Percentiles rank a stretch among this genome's conserved stretches.
phyloP scores from a whole-genome alignment of 1,140 invertebrate species.

The Anoplolepis gracilipes region DNA sequence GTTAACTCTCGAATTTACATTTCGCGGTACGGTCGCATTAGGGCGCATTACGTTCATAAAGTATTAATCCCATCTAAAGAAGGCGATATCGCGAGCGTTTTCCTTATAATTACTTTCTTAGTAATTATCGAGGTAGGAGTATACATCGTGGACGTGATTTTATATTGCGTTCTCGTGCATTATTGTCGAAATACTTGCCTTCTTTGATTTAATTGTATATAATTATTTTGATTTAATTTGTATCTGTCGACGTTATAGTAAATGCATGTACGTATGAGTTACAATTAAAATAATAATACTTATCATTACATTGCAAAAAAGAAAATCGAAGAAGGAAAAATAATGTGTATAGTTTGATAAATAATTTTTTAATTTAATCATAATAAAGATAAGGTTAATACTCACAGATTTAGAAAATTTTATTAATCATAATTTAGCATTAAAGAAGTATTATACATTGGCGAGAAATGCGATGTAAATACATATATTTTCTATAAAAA shows the following conservation, averaged over 20 bases:
- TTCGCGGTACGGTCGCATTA: conserved; percentile 32
- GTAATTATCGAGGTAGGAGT: conserved; percentile 3
- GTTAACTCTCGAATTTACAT: conserved; percentile 56
- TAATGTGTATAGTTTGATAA: background rate
- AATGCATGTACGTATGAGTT: background rate
- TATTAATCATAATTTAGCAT: background rate
- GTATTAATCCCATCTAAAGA: conserved; percentile 40
- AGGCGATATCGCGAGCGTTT: conserved; percentile 27
- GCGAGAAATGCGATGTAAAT: background rate
- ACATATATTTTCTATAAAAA: background rate
- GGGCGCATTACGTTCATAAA: conserved; percentile 40
- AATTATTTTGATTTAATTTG: conserved; percentile 28
- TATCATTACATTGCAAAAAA: background rate
- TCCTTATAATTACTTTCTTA: conserved; percentile 25
- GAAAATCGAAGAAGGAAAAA: background rate
- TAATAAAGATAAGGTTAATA: background rate
- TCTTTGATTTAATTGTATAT: background rate
- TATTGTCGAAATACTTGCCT: background rate
- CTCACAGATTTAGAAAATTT: background rate
- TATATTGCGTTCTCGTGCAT: conserved; percentile 3
- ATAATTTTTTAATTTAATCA: background rate
- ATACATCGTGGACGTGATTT: conserved; percentile 14
- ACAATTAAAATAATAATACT: background rate
- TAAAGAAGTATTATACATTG: too few relatives aligned
- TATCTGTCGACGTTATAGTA: background rate